These are phyloP conservation scores for Acanthoscelides obtectus DNA, from an alignment of 2,888 invertebrate genomes.

Conservation along the genomic window DNA sequence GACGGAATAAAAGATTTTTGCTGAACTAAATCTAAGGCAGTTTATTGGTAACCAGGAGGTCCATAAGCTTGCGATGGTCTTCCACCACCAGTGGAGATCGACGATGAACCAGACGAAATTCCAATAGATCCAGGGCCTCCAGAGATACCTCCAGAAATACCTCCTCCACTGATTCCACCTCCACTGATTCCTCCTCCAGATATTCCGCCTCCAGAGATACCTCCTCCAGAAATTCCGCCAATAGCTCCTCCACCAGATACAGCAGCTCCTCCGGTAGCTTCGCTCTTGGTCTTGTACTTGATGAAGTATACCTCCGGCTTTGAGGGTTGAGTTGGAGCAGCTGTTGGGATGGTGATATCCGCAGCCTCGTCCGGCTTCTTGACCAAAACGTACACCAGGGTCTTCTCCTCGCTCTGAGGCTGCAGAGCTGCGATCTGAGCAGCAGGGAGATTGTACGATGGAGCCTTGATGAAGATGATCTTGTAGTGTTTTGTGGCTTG, in stretches of 20 bases:
- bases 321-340: conserved; percentile 76
- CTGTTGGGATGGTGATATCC: conserved; percentile 74
- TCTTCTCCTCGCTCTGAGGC: conserved; percentile 81
- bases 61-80: conserved; percentile 43
- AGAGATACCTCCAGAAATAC: conserved; percentile 23
- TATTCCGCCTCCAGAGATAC: conserved; percentile 7
- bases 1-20: not conserved
- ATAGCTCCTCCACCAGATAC: conserved; percentile 19
- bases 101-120: conserved; percentile 9
- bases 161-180: conserved; percentile 15
- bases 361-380: conserved; percentile 72
- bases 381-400: conserved; percentile 80
- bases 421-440: conserved; percentile 72
- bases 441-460: conserved; percentile 58
- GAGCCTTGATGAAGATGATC: conserved; percentile 79
- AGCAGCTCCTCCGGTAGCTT: conserved; percentile 35
- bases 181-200: conserved; percentile 9
- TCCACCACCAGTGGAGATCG: conserved; percentile 36
- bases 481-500: conserved; percentile 83
- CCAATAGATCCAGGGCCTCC: conserved; percentile 6
- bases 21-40: conserved; percentile 2
- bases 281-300: conserved; percentile 69
- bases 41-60: conserved; percentile 38
- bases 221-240: conserved; percentile 18
- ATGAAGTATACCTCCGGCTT: conserved; percentile 91